Conservation (phyloP, 2,113 vertebrate genomes). For the Ameiurus melas region DNA sequence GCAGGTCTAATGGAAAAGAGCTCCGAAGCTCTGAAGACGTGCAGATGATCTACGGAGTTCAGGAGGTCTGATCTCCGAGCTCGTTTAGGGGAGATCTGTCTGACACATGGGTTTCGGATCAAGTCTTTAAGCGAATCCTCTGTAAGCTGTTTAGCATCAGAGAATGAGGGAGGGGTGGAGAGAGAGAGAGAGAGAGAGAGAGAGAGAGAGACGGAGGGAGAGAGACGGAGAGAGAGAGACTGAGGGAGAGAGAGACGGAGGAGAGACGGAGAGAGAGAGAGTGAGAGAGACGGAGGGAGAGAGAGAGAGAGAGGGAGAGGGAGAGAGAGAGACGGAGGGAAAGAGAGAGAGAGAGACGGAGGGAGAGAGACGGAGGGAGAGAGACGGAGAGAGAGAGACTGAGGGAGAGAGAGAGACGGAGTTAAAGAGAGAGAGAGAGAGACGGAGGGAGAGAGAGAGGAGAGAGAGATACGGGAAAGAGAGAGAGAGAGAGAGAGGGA, state of each 20-base stretch:
- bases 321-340: too few relatives aligned
- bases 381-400: too few relatives aligned
- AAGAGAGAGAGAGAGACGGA: too few relatives aligned
- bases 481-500: not conserved
- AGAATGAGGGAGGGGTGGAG: slow-evolving; percentile 38
- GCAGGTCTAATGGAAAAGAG: not conserved
- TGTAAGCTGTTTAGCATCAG: slow-evolving; percentile 73
- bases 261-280: slow-evolving; percentile 26
- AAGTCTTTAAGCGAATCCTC: slow-evolving; percentile 73
- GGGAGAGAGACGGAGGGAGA: too few relatives aligned
- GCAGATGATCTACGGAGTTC: slow-evolving; percentile 1
- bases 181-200: not conserved
- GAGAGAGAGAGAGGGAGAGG: too few relatives aligned
- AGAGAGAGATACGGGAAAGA: too few relatives aligned
- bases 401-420: too few relatives aligned
- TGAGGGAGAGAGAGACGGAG: not conserved
- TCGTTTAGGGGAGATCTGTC: slow-evolving; percentile 43
- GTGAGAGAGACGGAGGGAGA: slow-evolving; percentile 34
- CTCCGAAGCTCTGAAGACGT: not conserved
- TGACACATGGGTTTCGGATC: slow-evolving; percentile 58
- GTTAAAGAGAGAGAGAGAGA: too few relatives aligned
- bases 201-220: not conserved
- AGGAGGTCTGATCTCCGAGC: slow-evolving; percentile 54
- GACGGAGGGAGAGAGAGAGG: too few relatives aligned
- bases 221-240: not conserved